Evolutionary conservation across 2,888 invertebrate species (phyloP), one percentile per base, ranked within the genome.

Genomic region (Myathropa florea): DNA sequence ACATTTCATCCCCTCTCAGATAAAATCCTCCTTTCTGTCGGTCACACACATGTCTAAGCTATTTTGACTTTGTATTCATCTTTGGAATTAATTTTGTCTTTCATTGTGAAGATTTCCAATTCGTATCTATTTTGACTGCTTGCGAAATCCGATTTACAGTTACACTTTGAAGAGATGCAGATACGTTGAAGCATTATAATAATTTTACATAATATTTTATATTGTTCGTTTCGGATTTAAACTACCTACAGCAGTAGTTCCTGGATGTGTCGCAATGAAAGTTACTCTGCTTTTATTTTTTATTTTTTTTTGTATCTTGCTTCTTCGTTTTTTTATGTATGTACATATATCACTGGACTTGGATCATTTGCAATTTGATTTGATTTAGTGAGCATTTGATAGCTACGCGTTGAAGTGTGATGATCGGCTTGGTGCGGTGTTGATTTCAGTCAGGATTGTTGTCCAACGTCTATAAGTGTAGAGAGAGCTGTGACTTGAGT

Each of bases 181-280:
- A 81, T 78, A 83, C 61, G 46, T 46, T 1, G 71, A 28, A 60
- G 53, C 67, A 85, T 85, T 85, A 85, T 85, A 77, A 85, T 85
- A 85, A 39, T 84, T 85, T 85, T 85, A 85, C 85, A 85, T 85
- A 85, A 85, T 72, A 71, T 55, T 77, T 68, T 57, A 33, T 76
- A 60, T 73, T 82, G 46, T 46, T 46, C 46, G 46, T 18, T 18
- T 46, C 46, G 46, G 18, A 46, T 46, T 23, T 72, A 63, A 71
- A 18, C 46, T 46, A 46, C 72, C 76, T 36, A 30, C 65, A 53
- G 46, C 53, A 33, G 30, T 71, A 80, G 82, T 85, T 85, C 85
- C 85, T 85, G 85, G 72, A 85, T 85, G 68, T 82, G 85, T 85
- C 85, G 82, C 85, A 85, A 85, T 81, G 71, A 77, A 81, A 81